phyloP scores from a whole-genome alignment of 1,140 invertebrate species.

The Hyphantria cunea region DNA sequence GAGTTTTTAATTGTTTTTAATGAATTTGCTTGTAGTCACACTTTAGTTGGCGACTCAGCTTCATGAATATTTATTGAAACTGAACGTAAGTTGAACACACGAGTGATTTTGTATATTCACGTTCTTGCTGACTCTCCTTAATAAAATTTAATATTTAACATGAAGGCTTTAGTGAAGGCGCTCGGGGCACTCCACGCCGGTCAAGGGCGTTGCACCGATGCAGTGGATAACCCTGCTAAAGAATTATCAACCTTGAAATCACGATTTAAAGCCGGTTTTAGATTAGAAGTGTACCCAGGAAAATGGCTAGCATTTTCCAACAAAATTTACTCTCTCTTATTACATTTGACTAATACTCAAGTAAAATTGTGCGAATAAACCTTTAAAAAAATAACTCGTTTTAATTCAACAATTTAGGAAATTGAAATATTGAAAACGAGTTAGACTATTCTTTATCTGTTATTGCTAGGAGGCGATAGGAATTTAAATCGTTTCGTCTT shows the following conservation, averaged over 20 bases:
- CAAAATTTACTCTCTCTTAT: conserved; percentile 13
- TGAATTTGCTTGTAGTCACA: too few relatives aligned
- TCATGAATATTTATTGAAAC: conserved; percentile 4
- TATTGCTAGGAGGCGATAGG: too few relatives aligned
- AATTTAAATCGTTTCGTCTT: too few relatives aligned
- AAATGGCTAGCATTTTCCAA: conserved; percentile 26
- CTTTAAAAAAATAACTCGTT: conserved; percentile 18
- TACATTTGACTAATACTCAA: conserved; percentile 21
- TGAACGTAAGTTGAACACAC: conserved; percentile 15
- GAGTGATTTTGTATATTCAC: conserved; percentile 11
- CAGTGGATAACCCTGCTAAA: conserved; percentile 18
- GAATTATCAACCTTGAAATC: conserved; percentile 19
- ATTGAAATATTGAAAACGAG: too few relatives aligned
- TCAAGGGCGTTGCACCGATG: conserved; percentile 44
- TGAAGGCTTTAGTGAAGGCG: conserved; percentile 26
- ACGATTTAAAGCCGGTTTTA: background rate
- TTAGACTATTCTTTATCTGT: too few relatives aligned
- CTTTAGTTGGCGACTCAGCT: too few relatives aligned
- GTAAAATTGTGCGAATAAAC: conserved; percentile 22
- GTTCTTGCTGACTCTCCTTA: conserved; percentile 17
- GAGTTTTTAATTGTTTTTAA: too few relatives aligned
- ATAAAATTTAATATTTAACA: conserved; percentile 42
- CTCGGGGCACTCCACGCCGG: conserved; percentile 26
- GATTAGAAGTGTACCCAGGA: conserved; percentile 4
- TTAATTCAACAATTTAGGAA: conserved; percentile 15